Percentiles rank a stretch among this genome's conserved stretches.
Conservation (phyloP, 2,888 invertebrate species). For the Apamea monoglypha region DNA sequence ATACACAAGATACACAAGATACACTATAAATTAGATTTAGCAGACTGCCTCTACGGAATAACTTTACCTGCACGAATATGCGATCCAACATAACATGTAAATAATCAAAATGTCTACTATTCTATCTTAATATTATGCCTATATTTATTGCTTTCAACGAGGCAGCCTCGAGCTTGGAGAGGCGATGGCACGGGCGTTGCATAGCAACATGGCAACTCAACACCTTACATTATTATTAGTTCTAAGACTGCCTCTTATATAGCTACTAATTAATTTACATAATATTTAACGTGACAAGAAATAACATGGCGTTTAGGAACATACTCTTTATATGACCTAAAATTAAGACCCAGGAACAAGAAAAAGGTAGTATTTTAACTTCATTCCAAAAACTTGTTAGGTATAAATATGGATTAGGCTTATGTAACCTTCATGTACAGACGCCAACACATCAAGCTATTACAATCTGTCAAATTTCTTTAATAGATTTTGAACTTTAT, state of each 20-base stretch:
- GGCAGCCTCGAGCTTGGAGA: conserved; percentile 18
- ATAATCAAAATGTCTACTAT: conserved; percentile 5
- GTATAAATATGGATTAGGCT: background rate
- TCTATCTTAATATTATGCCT: conserved; percentile 10
- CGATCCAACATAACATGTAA: conserved; percentile 7
- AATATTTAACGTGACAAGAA: conserved; percentile 55
- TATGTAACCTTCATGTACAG: background rate
- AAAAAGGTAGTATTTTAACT: background rate
- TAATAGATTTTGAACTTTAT: no score
- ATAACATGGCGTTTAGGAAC: conserved; percentile 62
- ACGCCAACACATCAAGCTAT: no score
- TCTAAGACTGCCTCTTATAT: conserved; percentile 16
- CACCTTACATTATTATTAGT: conserved; percentile 3
- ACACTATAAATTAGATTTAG: conserved; percentile 11
- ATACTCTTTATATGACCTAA: conserved; percentile 36
- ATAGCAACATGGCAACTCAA: background rate
- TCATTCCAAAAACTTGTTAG: background rate
- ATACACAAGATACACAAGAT: conserved; percentile 40
- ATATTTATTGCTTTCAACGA: conserved; percentile 51
- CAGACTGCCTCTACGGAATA: conserved; percentile 15
- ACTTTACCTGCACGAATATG: conserved; percentile 5
- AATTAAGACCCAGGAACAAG: conserved; percentile 16
- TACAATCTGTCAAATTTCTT: no score
- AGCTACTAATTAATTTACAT: conserved; percentile 18
- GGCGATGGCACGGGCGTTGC: conserved; percentile 42